Evolutionary conservation across 2,113 vertebrate genomes (phyloP), one percentile per base, ranked within the genome.

Genomic region (Callionymus lyra): DNA sequence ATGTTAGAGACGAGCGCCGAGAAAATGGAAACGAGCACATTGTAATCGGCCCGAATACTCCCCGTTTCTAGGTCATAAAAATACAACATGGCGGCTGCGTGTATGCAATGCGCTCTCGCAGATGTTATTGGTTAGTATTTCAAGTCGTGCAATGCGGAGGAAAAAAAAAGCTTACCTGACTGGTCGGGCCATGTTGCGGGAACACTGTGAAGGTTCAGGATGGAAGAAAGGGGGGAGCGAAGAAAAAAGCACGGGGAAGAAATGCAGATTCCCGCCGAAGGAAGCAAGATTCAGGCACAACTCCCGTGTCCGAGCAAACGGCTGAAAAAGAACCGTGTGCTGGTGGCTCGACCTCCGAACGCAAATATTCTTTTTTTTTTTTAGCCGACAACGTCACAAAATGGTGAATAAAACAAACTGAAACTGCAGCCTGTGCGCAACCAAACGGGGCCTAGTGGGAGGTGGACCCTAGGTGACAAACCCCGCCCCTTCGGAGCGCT

Each of bases 11-110:
- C 10, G 3, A 19, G 44, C 33, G 33, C 18, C 32, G 32, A 12
- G 13, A 12, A 35, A 35, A 33, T n/a, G 11, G 2, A 18, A 33
- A 18, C 43, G 12, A 17, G 32, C 18, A 19, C 32, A n/a, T 16
- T 33, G 32, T 32, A n/a, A 15, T 17, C 42, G 18, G 6, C 21
- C 21, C 15, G n/a, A 17, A 35, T 19, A 17, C 44, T 10, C 19
- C n/a, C 9, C 41, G 15, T 27, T 31, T 13, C 27, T 14, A 27
- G n/a, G n/a, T 35, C 32, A 32, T 18, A 34, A 45, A n/a, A 45
- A 45, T 32, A 34, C 44, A 45, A 45, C n/a, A 45, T 45, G 44
- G 44, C 44, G 44, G 44, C 31, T 31, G 42, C 31, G 42, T 44
- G 42, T 32, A 44, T 16, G 31, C 31, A 44, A 14, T 16, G 42